Evolutionary conservation across 2,888 invertebrate species (phyloP).

Genomic region (Tenthredo livida): DNA sequence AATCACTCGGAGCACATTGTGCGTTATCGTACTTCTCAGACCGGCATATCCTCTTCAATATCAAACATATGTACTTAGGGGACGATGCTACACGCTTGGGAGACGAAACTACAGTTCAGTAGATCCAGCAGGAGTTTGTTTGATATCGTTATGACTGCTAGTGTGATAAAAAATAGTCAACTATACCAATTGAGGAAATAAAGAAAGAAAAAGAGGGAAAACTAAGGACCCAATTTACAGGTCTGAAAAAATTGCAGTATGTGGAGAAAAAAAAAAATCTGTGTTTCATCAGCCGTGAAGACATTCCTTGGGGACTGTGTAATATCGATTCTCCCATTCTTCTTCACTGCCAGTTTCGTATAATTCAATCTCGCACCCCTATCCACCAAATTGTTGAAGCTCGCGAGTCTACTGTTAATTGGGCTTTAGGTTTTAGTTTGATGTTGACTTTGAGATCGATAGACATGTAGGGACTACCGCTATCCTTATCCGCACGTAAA

Average conservation of each 20-base stretch:
- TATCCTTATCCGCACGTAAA: neutral
- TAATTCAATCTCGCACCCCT: constrained; percentile 44
- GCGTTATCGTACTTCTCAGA: neutral
- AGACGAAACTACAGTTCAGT: neutral
- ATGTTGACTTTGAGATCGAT: constrained; percentile 46
- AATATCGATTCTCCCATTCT: constrained; percentile 15
- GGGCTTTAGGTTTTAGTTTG: constrained; percentile 38
- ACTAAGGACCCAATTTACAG: neutral
- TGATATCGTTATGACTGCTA: neutral
- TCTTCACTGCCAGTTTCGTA: constrained; percentile 26
- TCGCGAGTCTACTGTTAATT: constrained; percentile 32
- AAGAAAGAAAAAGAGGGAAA: neutral
- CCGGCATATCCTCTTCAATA: constrained; percentile 20
- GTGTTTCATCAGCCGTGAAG: constrained; percentile 10
- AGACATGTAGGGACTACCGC: neutral
- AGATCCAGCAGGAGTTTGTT: neutral
- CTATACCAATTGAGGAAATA: neutral
- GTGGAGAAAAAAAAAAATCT: neutral
- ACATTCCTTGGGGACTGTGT: constrained; percentile 15
- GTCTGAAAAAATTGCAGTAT: neutral
- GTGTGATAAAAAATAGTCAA: neutral
- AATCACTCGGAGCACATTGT: neutral
- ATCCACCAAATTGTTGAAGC: constrained; percentile 20
- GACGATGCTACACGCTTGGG: neutral
- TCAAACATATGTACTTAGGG: neutral